These are phyloP conservation scores for Scomber japonicus DNA, from an alignment of 2,113 vertebrate species.

Conservation along the genomic window DNA sequence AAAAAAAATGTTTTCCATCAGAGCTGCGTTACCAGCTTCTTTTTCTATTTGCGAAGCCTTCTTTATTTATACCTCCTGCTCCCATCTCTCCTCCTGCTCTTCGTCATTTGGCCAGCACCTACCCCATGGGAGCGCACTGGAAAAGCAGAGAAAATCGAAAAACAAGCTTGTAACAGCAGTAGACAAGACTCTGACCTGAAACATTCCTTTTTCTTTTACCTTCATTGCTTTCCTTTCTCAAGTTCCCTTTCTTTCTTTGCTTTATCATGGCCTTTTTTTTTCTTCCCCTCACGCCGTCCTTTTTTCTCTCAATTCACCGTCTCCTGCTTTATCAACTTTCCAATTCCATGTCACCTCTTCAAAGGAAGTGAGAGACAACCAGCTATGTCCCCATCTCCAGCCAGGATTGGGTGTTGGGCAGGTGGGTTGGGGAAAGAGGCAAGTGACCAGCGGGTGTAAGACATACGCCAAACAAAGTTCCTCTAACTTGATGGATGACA, in stretches of 20 bases:
- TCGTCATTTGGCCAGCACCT: conserved; percentile 40
- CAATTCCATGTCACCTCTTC: conserved; percentile 27
- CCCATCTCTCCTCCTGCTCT: conserved; percentile 5
- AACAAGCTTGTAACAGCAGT: conserved; percentile 41
- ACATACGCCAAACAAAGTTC: conserved; percentile 24
- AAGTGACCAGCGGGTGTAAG: conserved; percentile 11
- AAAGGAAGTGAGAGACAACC: conserved; percentile 22
- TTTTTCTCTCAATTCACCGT: conserved; percentile 10
- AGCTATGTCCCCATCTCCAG: not conserved
- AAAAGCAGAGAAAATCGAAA: conserved; percentile 53
- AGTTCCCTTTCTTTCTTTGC: not conserved
- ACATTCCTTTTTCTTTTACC: conserved; percentile 50
- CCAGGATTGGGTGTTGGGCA: conserved; percentile 8
- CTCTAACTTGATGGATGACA: conserved; percentile 13
- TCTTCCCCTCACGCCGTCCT: not conserved
- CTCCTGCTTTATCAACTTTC: conserved; percentile 11
- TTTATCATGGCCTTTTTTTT: not conserved
- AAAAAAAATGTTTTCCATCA: conserved; percentile 3
- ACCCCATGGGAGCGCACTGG: conserved; percentile 34
- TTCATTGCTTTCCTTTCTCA: conserved; percentile 11
- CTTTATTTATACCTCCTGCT: conserved; percentile 17
- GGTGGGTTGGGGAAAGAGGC: conserved; percentile 17
- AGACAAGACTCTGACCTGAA: conserved; percentile 51
- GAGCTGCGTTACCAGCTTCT: not conserved
- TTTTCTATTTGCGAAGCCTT: not conserved